Base-by-base conservation (phyloP, 2,888 invertebrate genomes). In the Bimastos eiseni region DNA sequence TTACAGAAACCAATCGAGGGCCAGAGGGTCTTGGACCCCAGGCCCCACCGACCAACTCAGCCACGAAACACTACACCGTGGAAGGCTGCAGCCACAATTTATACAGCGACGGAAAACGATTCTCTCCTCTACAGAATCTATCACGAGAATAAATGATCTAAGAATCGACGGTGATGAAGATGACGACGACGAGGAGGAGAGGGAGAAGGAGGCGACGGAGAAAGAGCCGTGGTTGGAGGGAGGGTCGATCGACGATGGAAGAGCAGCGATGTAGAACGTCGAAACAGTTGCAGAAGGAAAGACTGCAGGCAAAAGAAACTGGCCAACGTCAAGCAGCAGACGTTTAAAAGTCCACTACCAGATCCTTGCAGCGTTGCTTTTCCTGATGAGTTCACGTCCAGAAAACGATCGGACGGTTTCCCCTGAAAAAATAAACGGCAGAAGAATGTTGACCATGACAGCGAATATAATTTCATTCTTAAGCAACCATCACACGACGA, bases 81-180 rank as follows among this genome's bases (percentile, higher is more conserved):
- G 70, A 70, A 70, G 70, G 70, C 70, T n/a, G 70, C 70, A 70
- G 30, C 70, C 70, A 70, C 70, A 13, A 70, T 70, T 55, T 55
- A 13, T 24, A 70, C 4, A 70, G 70, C 70, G 70, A 70, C 70
- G 30, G 70, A n/a, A 70, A n/a, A 70, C n/a, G n/a, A n/a, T 41
- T n/a, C n/a, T 49, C n/a, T n/a, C 30, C n/a, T n/a, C 70, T 70
- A 70, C 70, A 30, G 30, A 70, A 8, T n/a, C 70, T 70, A 70
- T 70, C 70, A 70, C n/a, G 70, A 70, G 70, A 70, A n/a, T n/a
- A 70, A 70, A 70, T n/a, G 70, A 70, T 70, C 70, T 70, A n/a
- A 8, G 8, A n/a, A 70, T 70, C 70, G 70, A 70, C 13, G 70
- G 70, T 70, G 70, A 70, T 70, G 70, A 70, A 70, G 70, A n/a